Base-by-base conservation (phyloP, 2,113 vertebrate species). In the Peromyscus leucopus region DNA sequence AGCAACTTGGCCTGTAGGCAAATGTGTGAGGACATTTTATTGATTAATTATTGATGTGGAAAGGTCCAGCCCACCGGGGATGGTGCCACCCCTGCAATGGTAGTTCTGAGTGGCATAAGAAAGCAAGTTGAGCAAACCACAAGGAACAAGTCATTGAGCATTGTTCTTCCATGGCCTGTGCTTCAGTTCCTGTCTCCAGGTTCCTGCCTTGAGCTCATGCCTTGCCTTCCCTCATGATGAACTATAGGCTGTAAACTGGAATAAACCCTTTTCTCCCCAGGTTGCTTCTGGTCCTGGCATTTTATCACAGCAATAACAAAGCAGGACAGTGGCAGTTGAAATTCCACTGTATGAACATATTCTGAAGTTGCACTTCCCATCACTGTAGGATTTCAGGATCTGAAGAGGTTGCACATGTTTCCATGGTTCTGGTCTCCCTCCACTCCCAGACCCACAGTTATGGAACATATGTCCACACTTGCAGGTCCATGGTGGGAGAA, bases 351-450 rank as follows among this genome's bases (percentile, higher is more conserved):
- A 3, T 42, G 42, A 42, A 42, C 94, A 28, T 46, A 61, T 83
- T 90, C 42, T 74, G 61, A 65, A 92, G 55, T 78, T 90, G 71
- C 55, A 76, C 82, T n/a, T 9, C 9, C 63, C 42, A 67, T 96
- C 24, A 63, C 28, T 78, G 31, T 11, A 89, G 89, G 42, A 28
- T 65, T 84, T 48, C 9, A 76, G 31, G n/a, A 67, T 85, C 80
- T 74, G 42, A 82, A 78, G 59, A 96, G 69, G 61, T 19, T 76
- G 8, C 21, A 78, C 16, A n/a, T 31, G 63, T 76, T 93, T 69
- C 67, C 57, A 80, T 39, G 95, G 19, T 65, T 96, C 69, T 96
- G 1, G 92, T 88, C 84, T 90, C 5, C 76, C 33, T 67, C 33
- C 48, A 19, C 0, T 42, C 67, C 51, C 17, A 51, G 39, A 26